phyloP scores from a whole-genome alignment of 2,113 vertebrate species.

The Oryzias javanicus region DNA sequence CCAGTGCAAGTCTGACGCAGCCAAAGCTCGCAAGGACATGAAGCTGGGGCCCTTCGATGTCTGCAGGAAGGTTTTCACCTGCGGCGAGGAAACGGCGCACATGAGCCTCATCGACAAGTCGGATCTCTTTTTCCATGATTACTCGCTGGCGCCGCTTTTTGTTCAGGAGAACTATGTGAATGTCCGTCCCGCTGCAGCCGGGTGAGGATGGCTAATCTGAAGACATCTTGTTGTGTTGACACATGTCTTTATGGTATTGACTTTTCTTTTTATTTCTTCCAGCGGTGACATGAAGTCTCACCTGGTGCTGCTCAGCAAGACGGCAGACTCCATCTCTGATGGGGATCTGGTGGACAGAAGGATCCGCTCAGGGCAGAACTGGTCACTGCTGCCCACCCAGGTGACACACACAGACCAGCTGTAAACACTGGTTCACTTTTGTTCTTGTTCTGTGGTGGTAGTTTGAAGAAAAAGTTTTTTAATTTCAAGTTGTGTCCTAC shows the following conservation, averaged over 20 bases:
- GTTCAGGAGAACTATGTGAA: constrained; percentile 96
- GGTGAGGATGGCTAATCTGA: constrained; percentile 73
- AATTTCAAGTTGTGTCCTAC: no score
- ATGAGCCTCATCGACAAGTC: constrained; percentile 95
- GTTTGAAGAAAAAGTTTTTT: no score
- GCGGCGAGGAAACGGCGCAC: constrained; percentile 82
- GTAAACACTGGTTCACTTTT: background rate
- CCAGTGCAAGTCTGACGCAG: constrained; percentile 87
- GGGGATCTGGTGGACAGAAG: constrained; percentile 92
- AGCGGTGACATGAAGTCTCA: constrained; percentile 89
- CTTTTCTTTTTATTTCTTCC: background rate
- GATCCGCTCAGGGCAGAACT: constrained; percentile 89
- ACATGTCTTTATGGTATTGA: background rate
- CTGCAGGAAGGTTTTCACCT: constrained; percentile 89
- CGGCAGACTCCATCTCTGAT: constrained; percentile 93
- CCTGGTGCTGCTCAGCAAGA: constrained; percentile 90
- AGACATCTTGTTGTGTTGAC: no score
- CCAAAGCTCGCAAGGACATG: constrained; percentile 89
- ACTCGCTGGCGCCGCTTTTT: constrained; percentile 95
- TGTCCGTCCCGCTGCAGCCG: constrained; percentile 87
- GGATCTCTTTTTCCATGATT: constrained; percentile 97
- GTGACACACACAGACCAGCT: constrained; percentile 63
- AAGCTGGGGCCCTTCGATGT: constrained; percentile 96
- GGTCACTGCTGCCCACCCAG: constrained; percentile 94
- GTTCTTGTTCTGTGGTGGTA: background rate